phyloP scores from a whole-genome alignment of 2,113 vertebrate species.

The Eulemur rufifrons region DNA sequence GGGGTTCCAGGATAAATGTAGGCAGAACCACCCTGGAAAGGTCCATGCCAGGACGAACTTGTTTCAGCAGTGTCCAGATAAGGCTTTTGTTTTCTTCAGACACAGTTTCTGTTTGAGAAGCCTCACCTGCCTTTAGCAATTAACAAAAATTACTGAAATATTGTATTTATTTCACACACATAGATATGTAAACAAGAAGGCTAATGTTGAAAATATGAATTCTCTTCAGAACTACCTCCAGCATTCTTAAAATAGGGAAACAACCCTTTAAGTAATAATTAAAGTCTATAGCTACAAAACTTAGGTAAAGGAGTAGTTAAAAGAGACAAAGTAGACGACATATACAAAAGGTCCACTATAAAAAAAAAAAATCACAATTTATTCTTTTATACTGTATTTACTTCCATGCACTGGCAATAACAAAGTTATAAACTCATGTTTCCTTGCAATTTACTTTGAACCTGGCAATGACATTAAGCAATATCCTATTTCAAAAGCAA shows the following conservation, averaged over 20 bases:
- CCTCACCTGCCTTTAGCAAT: conserved; percentile 93
- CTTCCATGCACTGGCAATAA: not conserved
- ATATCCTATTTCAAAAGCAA: conserved; percentile 23
- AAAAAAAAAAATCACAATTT: not conserved
- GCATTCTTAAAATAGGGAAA: conserved; percentile 32
- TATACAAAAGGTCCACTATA: not conserved
- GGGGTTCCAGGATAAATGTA: conserved; percentile 97
- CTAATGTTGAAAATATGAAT: not conserved
- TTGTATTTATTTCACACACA: not conserved
- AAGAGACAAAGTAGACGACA: conserved; percentile 23
- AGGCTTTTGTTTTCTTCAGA: conserved; percentile 99
- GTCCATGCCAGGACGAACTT: conserved; percentile 98
- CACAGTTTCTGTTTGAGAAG: conserved; percentile 97
- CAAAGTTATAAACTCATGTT: not conserved
- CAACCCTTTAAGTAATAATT: not conserved
- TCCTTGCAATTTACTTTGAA: conserved; percentile 37
- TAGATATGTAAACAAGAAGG: not conserved
- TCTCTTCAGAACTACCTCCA: not conserved
- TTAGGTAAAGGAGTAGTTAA: not conserved
- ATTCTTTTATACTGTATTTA: not conserved
- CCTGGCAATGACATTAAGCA: not conserved
- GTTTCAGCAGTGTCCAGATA: conserved; percentile 99
- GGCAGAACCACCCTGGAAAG: conserved; percentile 98
- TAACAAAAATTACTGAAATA: conserved; percentile 59
- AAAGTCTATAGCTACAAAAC: conserved; percentile 31